Conservation (phyloP, 2,888 invertebrate genomes). For the Xiphydria camelus region DNA sequence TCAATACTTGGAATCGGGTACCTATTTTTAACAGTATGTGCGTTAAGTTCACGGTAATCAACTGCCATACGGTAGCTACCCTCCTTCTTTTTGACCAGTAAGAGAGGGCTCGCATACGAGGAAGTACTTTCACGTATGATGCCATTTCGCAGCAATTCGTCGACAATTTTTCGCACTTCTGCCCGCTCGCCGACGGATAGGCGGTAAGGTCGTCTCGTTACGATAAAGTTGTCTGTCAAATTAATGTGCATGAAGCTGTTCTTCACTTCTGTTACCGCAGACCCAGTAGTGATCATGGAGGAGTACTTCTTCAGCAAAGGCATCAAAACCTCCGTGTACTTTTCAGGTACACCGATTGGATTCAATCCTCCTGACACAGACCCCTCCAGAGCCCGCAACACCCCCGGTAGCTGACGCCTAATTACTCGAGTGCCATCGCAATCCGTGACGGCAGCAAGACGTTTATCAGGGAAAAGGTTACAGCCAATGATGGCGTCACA, state of each 20-base stretch:
- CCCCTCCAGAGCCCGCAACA: no score
- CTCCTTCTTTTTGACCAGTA: conserved; percentile 16
- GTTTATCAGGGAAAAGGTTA: conserved; percentile 6
- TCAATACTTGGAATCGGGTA: conserved; percentile 32
- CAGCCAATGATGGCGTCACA: no score
- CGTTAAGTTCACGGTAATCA: conserved; percentile 29
- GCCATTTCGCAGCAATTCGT: conserved; percentile 5
- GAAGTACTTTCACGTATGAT: conserved; percentile 16
- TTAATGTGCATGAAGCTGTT: conserved; percentile 4
- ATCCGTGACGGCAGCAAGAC: conserved; percentile 11
- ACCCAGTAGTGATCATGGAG: no score
- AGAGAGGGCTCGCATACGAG: conserved; percentile 12
- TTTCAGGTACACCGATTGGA: no score
- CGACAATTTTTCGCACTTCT: conserved; percentile 5
- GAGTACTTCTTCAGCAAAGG: not conserved
- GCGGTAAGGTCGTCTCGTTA: conserved; percentile 4
- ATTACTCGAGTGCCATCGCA: no score
- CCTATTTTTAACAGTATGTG: conserved; percentile 25
- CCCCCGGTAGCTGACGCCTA: no score
- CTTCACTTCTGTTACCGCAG: no score
- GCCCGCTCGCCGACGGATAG: conserved; percentile 2
- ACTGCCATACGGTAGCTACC: conserved; percentile 9
- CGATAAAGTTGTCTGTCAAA: not conserved
- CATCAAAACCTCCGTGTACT: not conserved
- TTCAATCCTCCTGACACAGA: no score